These are phyloP conservation scores for Gryllus longicercus DNA, from an alignment of 2,888 invertebrate species.

Conservation along the genomic window DNA sequence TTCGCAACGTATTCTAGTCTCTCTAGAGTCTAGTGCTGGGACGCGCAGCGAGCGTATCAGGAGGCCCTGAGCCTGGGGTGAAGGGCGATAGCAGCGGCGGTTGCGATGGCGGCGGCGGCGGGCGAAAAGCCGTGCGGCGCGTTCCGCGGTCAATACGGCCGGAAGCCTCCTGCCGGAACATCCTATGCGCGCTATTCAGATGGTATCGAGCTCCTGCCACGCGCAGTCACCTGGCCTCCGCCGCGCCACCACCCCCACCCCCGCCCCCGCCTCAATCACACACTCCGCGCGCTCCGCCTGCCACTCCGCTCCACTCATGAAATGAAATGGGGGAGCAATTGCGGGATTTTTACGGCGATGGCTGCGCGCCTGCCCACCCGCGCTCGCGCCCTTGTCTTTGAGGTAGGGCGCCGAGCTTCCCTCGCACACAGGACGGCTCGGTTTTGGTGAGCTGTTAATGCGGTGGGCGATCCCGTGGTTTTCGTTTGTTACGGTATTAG, in stretches of 20 bases:
- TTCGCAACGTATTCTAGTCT: no score
- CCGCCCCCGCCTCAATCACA: not conserved
- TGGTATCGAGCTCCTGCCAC: conserved; percentile 17
- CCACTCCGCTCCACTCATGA: not conserved
- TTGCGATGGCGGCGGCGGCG: no score
- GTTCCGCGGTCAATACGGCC: not conserved
- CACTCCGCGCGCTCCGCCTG: not conserved
- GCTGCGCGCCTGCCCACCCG: not conserved
- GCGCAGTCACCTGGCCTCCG: not conserved
- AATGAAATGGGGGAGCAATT: not conserved
- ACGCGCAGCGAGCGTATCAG: no score
- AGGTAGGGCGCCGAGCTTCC: not conserved
- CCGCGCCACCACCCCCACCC: not conserved
- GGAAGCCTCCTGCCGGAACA: not conserved
- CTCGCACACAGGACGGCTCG: no score
- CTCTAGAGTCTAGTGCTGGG: no score
- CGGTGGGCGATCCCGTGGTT: no score
- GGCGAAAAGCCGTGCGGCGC: not conserved
- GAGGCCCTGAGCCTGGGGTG: no score
- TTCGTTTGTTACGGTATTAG: no score
- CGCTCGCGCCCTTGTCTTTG: not conserved
- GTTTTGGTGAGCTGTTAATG: no score
- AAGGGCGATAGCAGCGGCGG: no score
- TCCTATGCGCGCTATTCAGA: conserved; percentile 10
- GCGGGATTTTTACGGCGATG: conserved; percentile 5